Conservation (phyloP, 2,888 invertebrate species). For the Cyaniris semiargus region DNA sequence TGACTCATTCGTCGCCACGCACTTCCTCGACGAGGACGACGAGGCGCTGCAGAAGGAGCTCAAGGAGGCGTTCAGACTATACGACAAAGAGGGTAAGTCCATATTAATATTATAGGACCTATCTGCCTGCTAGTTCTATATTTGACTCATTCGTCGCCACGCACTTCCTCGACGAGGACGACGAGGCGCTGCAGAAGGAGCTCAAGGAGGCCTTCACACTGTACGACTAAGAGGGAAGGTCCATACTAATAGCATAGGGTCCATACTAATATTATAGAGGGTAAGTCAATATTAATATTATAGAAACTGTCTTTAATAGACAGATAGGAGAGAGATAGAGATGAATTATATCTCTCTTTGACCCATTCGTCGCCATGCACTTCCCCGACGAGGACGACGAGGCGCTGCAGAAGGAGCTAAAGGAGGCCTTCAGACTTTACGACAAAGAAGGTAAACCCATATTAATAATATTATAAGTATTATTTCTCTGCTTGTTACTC, state of each 20-base stretch:
- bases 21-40: constrained; percentile 91
- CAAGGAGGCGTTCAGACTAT: constrained; percentile 92
- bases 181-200: constrained; percentile 92
- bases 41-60: constrained; percentile 92
- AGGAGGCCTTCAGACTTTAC: constrained; percentile 93
- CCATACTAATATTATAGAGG: too few species aligned
- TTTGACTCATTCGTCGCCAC: constrained; percentile 91
- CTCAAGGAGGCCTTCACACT: constrained; percentile 93
- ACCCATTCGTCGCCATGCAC: constrained; percentile 89
- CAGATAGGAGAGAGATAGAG: too few species aligned
- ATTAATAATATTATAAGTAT: too few species aligned
- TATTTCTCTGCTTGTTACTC: too few species aligned
- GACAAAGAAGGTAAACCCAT: constrained; percentile 86
- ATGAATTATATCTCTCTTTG: constrained; percentile 70
- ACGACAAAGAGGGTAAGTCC: constrained; percentile 88
- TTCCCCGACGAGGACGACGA: constrained; percentile 93
- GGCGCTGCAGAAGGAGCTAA: constrained; percentile 91
- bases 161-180: constrained; percentile 91
- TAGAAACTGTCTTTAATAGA: too few species aligned
- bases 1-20: constrained; percentile 89
- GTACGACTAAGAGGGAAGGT: constrained; percentile 90
- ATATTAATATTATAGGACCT: too few species aligned
- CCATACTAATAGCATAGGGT: too few species aligned
- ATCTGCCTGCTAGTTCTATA: too few species aligned
- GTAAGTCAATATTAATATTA: too few species aligned